A percentile compares a stretch with the other conserved stretches of the same genome.
These are phyloP conservation scores for Trichoplusia ni DNA, from an alignment of 1,140 invertebrate genomes.

Conservation along the genomic window DNA sequence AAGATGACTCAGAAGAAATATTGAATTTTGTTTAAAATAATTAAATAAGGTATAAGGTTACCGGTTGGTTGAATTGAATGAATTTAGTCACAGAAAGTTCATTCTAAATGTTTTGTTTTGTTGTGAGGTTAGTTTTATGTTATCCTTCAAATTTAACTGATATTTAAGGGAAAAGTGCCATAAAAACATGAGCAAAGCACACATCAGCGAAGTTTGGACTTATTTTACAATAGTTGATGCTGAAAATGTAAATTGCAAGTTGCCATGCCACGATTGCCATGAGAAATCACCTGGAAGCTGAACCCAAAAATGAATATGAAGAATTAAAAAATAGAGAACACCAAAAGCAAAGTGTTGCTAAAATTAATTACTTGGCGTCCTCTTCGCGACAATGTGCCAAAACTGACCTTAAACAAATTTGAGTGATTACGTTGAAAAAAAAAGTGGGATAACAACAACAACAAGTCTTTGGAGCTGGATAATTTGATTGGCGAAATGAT, in stretches of 20 bases:
- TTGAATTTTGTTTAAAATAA: not conserved
- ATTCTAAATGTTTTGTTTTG: constrained; percentile 34
- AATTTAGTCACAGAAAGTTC: constrained; percentile 38
- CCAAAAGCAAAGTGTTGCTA: constrained; percentile 32
- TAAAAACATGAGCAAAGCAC: constrained; percentile 41
- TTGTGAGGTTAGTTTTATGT: constrained; percentile 31
- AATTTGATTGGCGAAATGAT: constrained; percentile 36
- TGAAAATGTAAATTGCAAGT: constrained; percentile 31
- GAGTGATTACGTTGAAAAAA: constrained; percentile 29
- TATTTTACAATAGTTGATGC: constrained; percentile 37
- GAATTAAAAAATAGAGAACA: constrained; percentile 35
- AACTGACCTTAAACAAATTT: constrained; percentile 38
- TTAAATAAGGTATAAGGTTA: not conserved
- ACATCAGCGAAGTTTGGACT: constrained; percentile 34
- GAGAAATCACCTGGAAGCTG: constrained; percentile 8
- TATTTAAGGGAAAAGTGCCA: constrained; percentile 33
- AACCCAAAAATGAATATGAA: constrained; percentile 33
- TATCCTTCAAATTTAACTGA: constrained; percentile 39
- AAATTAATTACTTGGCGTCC: constrained; percentile 37
- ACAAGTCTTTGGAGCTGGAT: constrained; percentile 14
- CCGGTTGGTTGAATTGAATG: constrained; percentile 20
- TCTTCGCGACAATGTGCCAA: constrained; percentile 37
- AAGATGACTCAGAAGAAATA: constrained; percentile 4
- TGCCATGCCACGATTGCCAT: not conserved
- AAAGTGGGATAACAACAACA: constrained; percentile 27